Evolutionary conservation across 2,113 vertebrate species (phyloP).

Genomic region (Mohoua ochrocephala): DNA sequence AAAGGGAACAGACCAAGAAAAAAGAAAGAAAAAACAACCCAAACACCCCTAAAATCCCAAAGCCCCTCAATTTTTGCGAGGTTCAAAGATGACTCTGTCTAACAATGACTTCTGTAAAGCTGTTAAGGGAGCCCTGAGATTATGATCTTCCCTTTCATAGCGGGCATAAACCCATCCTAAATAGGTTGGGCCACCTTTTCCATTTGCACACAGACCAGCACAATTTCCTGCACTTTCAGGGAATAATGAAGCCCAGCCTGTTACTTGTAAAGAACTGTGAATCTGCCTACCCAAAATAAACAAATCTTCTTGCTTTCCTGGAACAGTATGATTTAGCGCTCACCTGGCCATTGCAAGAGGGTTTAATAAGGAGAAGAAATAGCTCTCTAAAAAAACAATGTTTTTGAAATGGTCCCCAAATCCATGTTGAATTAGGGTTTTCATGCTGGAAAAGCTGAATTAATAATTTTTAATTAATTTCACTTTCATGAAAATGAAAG

Average conservation of each 20-base stretch:
- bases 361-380: neutral
- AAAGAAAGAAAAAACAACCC: neutral
- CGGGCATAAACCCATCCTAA: neutral
- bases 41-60: fast-evolving
- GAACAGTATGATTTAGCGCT: neutral
- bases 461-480: neutral
- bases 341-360: neutral
- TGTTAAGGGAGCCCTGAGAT: neutral
- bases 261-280: neutral
- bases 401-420: neutral
- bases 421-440: neutral
- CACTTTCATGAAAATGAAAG: neutral
- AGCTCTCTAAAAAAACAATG: neutral
- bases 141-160: neutral
- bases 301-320: neutral
- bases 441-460: neutral
- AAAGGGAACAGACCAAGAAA: neutral
- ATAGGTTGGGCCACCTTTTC: neutral
- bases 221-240: neutral
- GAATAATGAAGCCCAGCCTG: neutral
- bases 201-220: neutral
- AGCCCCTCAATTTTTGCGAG: neutral
- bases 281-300: neutral
- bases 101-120: neutral
- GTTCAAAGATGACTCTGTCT: neutral